phyloP scores from a whole-genome alignment of 2,113 vertebrate genomes.

The Meleagris gallopavo region DNA sequence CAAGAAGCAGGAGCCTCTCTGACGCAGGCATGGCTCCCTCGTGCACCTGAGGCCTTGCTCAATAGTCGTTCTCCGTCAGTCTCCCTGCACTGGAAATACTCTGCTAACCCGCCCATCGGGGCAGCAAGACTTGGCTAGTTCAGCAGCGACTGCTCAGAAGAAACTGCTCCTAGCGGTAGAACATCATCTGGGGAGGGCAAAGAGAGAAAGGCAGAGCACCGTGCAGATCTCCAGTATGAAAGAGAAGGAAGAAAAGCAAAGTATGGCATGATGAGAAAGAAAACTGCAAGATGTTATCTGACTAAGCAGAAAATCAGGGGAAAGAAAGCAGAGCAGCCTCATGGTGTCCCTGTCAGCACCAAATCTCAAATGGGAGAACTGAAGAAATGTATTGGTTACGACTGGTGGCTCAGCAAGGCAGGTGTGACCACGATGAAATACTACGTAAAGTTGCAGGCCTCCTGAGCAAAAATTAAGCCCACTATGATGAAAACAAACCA shows the following conservation, averaged over 20 bases:
- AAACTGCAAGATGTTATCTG: background rate
- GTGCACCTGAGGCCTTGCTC: background rate
- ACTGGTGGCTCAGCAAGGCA: background rate
- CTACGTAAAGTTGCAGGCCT: background rate
- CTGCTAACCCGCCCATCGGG: background rate
- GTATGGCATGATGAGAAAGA: background rate
- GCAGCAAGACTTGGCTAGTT: background rate
- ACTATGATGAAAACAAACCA: background rate
- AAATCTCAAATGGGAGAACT: background rate
- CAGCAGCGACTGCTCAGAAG: background rate
- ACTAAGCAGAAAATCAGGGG: background rate
- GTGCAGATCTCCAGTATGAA: background rate
- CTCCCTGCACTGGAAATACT: background rate
- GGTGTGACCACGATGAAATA: background rate
- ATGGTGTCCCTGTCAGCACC: background rate
- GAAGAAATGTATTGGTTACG: background rate
- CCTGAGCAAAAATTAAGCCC: background rate
- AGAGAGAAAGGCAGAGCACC: background rate
- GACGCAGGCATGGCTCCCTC: accelerated
- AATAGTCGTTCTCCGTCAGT: background rate
- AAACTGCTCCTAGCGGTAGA: background rate
- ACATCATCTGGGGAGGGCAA: background rate
- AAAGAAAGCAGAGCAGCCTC: background rate
- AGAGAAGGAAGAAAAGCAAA: background rate
- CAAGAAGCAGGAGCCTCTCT: background rate